These are phyloP conservation scores for Pollimyrus isidori DNA, from an alignment of 2,113 vertebrate species.

Conservation along the genomic window DNA sequence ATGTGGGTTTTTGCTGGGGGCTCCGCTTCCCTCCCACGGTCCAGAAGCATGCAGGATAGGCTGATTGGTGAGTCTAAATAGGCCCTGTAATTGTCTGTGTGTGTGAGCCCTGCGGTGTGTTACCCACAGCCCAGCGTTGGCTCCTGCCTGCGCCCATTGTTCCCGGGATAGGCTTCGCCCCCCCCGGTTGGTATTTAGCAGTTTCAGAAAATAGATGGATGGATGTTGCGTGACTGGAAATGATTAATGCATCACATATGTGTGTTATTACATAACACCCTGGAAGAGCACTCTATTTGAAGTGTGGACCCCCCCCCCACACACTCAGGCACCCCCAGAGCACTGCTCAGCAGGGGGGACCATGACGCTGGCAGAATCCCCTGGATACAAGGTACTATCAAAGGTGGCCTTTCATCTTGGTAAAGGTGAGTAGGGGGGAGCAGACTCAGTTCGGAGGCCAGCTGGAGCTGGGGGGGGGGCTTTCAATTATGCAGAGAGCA, in stretches of 20 bases:
- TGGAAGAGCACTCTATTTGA: not conserved
- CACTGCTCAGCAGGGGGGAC: conserved; percentile 46
- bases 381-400: conserved; percentile 43
- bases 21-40: too few species aligned
- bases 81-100: too few species aligned
- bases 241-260: not conserved
- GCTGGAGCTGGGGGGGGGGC: conserved; percentile 32
- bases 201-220: too few species aligned
- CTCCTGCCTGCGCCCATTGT: too few species aligned
- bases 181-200: too few species aligned
- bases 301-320: conserved; percentile 18
- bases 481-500: conserved; percentile 48
- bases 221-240: too few species aligned
- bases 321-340: conserved; percentile 33
- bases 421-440: conserved; percentile 16
- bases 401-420: conserved; percentile 46
- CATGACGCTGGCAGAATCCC: conserved; percentile 39
- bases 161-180: too few species aligned
- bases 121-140: not conserved
- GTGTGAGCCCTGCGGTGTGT: not conserved
- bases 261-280: not conserved
- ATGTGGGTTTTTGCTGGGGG: too few species aligned
- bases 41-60: not conserved
- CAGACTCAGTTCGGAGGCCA: conserved; percentile 35
- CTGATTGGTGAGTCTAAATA: too few species aligned